Evolutionary conservation across 35 echinoderm and acorn worm species (phyloP).

Genomic region (Apostichopus californicus): DNA sequence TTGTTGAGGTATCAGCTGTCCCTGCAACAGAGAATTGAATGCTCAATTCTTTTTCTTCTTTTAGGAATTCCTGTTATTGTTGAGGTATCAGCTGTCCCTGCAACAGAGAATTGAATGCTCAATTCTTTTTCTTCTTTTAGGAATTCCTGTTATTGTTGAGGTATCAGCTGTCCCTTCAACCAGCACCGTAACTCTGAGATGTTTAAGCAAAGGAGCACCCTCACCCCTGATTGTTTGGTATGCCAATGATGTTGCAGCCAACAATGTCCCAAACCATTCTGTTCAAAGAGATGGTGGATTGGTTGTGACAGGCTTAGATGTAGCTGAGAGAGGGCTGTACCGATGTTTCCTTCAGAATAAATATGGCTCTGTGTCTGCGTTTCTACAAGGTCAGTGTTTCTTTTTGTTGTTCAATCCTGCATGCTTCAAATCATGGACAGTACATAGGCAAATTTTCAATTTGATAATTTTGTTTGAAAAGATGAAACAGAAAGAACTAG

Average conservation of each 20-base stretch:
- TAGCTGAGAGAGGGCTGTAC: slow-evolving; percentile 47
- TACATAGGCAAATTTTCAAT: no score
- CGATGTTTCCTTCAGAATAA: slow-evolving; percentile 63
- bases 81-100: background rate
- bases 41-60: background rate
- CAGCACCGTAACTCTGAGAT: slow-evolving; percentile 56
- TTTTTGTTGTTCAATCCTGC: no score
- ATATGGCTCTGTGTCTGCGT: slow-evolving; percentile 49
- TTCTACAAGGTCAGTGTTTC: slow-evolving; percentile 9
- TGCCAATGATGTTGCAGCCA: slow-evolving; percentile 25
- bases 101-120: no score
- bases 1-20: slow-evolving; percentile 28
- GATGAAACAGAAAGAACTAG: no score
- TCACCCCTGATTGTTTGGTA: slow-evolving; percentile 56
- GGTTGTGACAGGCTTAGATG: slow-evolving; percentile 58
- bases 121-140: background rate
- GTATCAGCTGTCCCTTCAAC: slow-evolving; percentile 21
- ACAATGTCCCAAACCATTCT: slow-evolving; percentile 51
- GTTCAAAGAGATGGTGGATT: slow-evolving; percentile 58
- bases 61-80: background rate
- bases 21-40: no score
- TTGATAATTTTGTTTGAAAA: no score
- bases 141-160: slow-evolving; percentile 53
- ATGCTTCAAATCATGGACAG: no score
- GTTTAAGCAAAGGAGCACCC: slow-evolving; percentile 76